phyloP scores from a whole-genome alignment of 2,113 vertebrate genomes.

The Mirza zaza region DNA sequence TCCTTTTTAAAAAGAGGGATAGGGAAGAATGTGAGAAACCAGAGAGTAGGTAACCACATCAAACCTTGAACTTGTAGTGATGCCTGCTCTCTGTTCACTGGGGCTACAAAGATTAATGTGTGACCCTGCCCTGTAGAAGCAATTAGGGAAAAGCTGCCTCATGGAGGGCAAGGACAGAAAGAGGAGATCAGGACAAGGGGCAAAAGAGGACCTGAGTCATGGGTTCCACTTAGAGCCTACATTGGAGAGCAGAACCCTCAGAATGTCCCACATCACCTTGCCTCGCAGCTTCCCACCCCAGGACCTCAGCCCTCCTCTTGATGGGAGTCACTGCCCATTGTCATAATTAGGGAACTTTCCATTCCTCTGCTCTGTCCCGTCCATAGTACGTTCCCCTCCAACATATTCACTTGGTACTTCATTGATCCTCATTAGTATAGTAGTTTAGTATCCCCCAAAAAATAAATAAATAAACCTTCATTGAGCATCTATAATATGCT shows the following conservation, averaged over 20 bases:
- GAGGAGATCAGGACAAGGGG: not conserved
- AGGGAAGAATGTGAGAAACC: not conserved
- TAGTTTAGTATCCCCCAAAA: no score
- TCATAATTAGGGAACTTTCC: not conserved
- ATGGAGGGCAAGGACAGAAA: not conserved
- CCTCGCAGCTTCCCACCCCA: not conserved
- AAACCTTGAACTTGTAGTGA: no score
- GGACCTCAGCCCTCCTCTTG: not conserved
- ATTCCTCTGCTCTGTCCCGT: not conserved
- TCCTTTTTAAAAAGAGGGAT: not conserved
- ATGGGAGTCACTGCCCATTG: not conserved
- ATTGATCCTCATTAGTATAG: not conserved
- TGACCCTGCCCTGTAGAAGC: not conserved
- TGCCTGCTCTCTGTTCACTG: not conserved
- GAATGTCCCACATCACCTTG: rapidly evolving
- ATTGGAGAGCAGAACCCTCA: not conserved
- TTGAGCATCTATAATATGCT: not conserved
- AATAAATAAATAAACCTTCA: no score
- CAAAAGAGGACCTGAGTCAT: not conserved
- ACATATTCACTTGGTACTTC: not conserved
- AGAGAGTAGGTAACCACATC: no score
- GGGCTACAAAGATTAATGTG: not conserved
- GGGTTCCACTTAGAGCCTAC: not conserved
- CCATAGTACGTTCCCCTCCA: not conserved
- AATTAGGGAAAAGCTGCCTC: not conserved